A percentile compares a stretch with the other conserved stretches of the same genome.
Conservation (phyloP, 2,797 vertebrate species). For the Orientallactaga sibirica region DNA sequence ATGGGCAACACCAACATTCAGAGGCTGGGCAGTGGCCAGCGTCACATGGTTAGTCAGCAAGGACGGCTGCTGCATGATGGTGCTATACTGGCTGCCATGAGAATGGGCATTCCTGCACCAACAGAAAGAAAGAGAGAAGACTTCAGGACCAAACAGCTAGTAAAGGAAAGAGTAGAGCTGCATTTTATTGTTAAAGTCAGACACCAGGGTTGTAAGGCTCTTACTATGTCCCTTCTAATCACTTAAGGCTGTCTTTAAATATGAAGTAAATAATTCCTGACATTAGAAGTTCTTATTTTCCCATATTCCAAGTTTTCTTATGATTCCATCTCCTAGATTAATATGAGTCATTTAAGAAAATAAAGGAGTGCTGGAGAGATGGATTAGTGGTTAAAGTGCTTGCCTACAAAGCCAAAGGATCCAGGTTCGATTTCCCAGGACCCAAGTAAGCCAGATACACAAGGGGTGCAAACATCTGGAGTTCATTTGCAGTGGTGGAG, state of each 20-base stretch:
- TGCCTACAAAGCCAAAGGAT: too few relatives aligned
- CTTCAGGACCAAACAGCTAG: not conserved
- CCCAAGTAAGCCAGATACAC: too few relatives aligned
- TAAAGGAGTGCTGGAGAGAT: too few relatives aligned
- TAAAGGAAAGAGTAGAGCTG: not conserved
- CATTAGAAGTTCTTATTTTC: constrained; percentile 19
- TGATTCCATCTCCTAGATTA: not conserved
- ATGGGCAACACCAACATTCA: constrained; percentile 91
- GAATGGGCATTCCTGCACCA: constrained; percentile 90
- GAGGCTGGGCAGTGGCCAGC: constrained; percentile 90
- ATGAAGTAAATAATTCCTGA: constrained; percentile 27
- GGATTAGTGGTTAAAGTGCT: too few relatives aligned
- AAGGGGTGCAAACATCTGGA: too few relatives aligned
- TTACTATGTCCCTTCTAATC: not conserved
- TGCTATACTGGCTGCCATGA: constrained; percentile 94
- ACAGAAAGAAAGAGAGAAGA: constrained; percentile 14
- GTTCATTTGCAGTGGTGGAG: too few relatives aligned
- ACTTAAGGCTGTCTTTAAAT: constrained; percentile 40
- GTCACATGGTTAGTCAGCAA: constrained; percentile 91
- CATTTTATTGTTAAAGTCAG: constrained; percentile 18
- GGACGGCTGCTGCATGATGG: constrained; percentile 93
- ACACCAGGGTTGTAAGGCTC: not conserved
- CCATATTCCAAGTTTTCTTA: constrained; percentile 9
- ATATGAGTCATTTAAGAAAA: constrained; percentile 9
- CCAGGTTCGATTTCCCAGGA: too few relatives aligned